Base-by-base conservation (phyloP, 2,797 vertebrate species). In the Pangasius krempfi region DNA sequence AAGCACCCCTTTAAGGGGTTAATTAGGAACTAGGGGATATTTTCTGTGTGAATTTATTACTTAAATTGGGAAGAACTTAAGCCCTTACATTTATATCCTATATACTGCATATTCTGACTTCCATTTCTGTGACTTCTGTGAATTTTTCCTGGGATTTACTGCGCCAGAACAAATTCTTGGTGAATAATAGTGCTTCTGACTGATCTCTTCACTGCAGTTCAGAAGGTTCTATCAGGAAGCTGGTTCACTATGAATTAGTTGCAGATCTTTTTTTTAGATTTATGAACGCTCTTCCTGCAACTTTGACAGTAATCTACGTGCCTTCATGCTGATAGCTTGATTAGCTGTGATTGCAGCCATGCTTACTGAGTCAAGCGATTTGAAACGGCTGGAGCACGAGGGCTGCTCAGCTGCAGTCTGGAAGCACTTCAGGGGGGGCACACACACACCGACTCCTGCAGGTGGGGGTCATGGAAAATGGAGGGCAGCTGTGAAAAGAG, bases 361-460 rank as follows among this genome's bases (percentile, higher is more conserved):
- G 85, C 80, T 92, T 82, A 85, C 88, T 88, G 90, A 88, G 89
- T 91, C 90, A 88, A 93, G 90, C 92, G 89, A 92, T 94, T 93
- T 92, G 85, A 94, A 92, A 93, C 79, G 86, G 93, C 93, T 92
- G 83, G 90, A 91, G 82, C 90, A 88, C 90, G 89, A 94, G 91
- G 93, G 91, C 86, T 88, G 84, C 90, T 85, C 87, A 73, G 88
- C 90, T 56, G 68, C 92, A 88, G 93, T 95, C 95, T 96, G 96
- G 96, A 96, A 96, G 87, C 94, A 95, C 92, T 96, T 95, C 92
- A 90, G 92, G 92, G 86, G 89, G 91, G 60, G 92, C 91, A 91
- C 62, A 83, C 33, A 33, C 86, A 92, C 87, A 88, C 89, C 91
- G 91, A 91, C 92, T 92, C 86, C 93, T 94, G 92, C 89, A 88